A percentile compares a stretch with the other conserved stretches of the same genome.
These are phyloP conservation scores for Megastigmus dorsalis DNA, from an alignment of 2,888 invertebrate species.

Conservation along the genomic window DNA sequence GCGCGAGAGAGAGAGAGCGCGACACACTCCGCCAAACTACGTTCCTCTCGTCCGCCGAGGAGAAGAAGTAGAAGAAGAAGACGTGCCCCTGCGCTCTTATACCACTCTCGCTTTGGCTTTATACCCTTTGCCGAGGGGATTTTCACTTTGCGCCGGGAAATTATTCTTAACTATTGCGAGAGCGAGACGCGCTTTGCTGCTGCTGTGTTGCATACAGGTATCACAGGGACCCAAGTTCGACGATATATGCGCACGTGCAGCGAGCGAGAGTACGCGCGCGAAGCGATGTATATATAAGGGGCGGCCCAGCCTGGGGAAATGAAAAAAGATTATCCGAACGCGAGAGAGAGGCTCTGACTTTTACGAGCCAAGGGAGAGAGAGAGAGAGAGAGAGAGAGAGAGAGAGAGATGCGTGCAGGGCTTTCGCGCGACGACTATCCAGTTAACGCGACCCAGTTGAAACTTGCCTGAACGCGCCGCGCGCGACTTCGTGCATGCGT, in stretches of 20 bases:
- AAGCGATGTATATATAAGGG: constrained; percentile 42
- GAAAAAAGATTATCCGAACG: constrained; percentile 34
- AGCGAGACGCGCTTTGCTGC: neutral
- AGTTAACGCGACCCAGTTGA: constrained; percentile 8
- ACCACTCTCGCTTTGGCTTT: no score
- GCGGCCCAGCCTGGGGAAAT: constrained; percentile 24
- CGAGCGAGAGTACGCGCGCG: neutral
- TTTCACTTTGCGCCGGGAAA: constrained; percentile 27
- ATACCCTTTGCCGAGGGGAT: neutral
- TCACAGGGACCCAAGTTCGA: neutral
- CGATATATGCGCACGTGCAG: neutral
- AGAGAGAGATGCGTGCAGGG: no score
- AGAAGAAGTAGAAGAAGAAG: constrained; percentile 32
- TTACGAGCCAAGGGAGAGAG: constrained; percentile 10
- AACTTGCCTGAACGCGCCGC: neutral
- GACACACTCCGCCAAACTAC: constrained; percentile 41
- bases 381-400: no score
- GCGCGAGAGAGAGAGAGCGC: no score
- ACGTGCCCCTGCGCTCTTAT: no score
- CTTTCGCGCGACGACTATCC: constrained; percentile 14
- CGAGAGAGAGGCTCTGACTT: constrained; percentile 9
- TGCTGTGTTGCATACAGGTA: no score
- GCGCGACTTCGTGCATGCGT: neutral
- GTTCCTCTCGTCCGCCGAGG: constrained; percentile 17
- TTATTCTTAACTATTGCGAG: constrained; percentile 30